A percentile compares a stretch with the other conserved stretches of the same genome.
These are phyloP conservation scores for Drosophila persimilis DNA, from an alignment of 1,140 invertebrate species.

Conservation along the genomic window DNA sequence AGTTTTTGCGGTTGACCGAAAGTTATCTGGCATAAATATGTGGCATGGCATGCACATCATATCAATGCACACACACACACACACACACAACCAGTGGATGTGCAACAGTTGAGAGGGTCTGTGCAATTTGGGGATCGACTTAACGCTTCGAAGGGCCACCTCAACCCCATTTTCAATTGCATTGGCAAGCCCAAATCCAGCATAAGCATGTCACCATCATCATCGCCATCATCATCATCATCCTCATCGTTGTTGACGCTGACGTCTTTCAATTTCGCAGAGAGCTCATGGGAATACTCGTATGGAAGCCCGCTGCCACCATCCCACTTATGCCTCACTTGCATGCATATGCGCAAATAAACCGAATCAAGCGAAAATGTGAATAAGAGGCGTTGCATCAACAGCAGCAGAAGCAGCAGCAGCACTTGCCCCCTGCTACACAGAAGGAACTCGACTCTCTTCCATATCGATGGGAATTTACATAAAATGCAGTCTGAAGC, in stretches of 20 bases:
- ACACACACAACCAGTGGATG: not conserved
- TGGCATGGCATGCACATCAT: constrained; percentile 19
- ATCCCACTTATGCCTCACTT: not conserved
- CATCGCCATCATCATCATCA: not conserved
- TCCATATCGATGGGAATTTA: constrained; percentile 65
- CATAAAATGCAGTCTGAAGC: constrained; percentile 66
- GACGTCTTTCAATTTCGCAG: constrained; percentile 54
- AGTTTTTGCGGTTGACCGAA: constrained; percentile 46
- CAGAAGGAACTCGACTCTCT: constrained; percentile 36
- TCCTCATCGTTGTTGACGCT: not conserved
- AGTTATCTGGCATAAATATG: constrained; percentile 33
- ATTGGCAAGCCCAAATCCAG: constrained; percentile 35
- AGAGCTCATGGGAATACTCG: constrained; percentile 38
- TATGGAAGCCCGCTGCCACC: not conserved
- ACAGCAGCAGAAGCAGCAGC: constrained; percentile 11
- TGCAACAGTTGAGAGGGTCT: constrained; percentile 54
- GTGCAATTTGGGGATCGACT: constrained; percentile 46
- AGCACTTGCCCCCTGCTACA: not conserved
- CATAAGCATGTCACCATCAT: constrained; percentile 47
- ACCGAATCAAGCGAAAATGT: constrained; percentile 80
- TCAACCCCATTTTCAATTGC: constrained; percentile 46
- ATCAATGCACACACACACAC: constrained; percentile 17
- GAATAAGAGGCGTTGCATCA: constrained; percentile 70
- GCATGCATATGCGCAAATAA: constrained; percentile 73
- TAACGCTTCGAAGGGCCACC: constrained; percentile 31